phyloP scores from a whole-genome alignment of 2,797 vertebrate species.

The Scomberomorus guttatus region DNA sequence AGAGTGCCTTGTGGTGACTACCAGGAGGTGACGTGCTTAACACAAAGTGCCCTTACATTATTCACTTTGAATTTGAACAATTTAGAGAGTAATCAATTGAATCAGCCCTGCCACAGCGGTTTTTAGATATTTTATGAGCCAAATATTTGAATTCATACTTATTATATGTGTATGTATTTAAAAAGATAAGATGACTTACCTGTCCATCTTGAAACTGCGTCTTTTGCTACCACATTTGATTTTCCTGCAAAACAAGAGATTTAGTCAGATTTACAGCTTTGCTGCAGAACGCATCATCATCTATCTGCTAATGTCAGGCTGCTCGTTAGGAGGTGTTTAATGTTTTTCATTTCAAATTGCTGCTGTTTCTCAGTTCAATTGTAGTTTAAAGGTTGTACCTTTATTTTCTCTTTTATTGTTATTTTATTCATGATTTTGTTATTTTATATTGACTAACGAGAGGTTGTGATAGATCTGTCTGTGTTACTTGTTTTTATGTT shows the following conservation, averaged over 20 bases:
- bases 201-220: conserved; percentile 96
- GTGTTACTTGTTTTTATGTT: no score
- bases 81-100: conserved; percentile 34
- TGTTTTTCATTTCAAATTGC: background rate
- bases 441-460: no score
- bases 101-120: background rate
- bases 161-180: background rate
- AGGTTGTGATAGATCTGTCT: no score
- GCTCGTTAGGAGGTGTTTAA: background rate
- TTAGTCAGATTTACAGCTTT: background rate
- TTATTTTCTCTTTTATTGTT: no score
- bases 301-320: background rate
- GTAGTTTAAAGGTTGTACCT: no score
- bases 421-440: no score
- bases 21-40: conserved; percentile 32
- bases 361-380: no score
- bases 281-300: background rate
- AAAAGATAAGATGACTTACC: conserved; percentile 83
- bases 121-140: background rate
- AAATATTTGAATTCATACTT: background rate
- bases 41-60: conserved; percentile 30
- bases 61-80: background rate
- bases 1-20: conserved; percentile 17
- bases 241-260: conserved; percentile 86
- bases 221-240: conserved; percentile 92